phyloP scores from a whole-genome alignment of 2,888 invertebrate species.

The Fissipunctia ypsillon region DNA sequence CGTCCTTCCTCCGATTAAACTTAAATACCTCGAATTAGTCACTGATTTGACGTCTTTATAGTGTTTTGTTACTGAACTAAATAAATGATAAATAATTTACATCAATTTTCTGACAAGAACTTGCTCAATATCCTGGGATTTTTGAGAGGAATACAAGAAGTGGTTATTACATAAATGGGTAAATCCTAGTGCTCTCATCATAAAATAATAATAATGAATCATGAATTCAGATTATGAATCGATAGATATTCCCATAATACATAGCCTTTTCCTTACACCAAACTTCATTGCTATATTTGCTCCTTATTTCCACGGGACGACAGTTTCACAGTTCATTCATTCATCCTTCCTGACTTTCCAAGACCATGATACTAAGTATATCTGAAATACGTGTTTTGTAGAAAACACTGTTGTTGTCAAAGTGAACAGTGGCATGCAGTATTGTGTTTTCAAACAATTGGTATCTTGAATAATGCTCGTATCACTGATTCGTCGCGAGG shows the following conservation, averaged over 20 bases:
- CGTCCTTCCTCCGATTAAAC: conserved; percentile 36
- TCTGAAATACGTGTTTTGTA: conserved; percentile 25
- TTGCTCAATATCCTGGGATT: background rate
- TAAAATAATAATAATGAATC: background rate
- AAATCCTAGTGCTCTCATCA: background rate
- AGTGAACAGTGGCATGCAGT: conserved; percentile 23
- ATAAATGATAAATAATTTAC: conserved; percentile 2
- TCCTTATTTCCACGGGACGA: background rate
- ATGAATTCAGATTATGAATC: background rate
- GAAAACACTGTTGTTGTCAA: conserved; percentile 30
- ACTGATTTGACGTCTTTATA: conserved; percentile 18
- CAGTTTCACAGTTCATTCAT: background rate
- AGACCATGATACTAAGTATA: conserved; percentile 12
- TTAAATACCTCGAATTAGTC: conserved; percentile 34
- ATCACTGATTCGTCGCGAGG: conserved; percentile 24
- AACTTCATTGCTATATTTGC: background rate
- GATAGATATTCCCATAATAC: no score
- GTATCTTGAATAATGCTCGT: conserved; percentile 44
- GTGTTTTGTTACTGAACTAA: conserved; percentile 10
- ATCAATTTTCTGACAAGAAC: conserved; percentile 3
- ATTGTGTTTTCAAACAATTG: conserved; percentile 54
- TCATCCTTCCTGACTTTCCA: background rate
- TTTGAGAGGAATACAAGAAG: background rate
- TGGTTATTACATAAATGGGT: background rate
- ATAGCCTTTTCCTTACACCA: background rate